Percentiles rank a stretch among this genome's conserved stretches.
Conservation (phyloP, 2,797 vertebrate species). For the Tokudaia tokunoshimensis region DNA sequence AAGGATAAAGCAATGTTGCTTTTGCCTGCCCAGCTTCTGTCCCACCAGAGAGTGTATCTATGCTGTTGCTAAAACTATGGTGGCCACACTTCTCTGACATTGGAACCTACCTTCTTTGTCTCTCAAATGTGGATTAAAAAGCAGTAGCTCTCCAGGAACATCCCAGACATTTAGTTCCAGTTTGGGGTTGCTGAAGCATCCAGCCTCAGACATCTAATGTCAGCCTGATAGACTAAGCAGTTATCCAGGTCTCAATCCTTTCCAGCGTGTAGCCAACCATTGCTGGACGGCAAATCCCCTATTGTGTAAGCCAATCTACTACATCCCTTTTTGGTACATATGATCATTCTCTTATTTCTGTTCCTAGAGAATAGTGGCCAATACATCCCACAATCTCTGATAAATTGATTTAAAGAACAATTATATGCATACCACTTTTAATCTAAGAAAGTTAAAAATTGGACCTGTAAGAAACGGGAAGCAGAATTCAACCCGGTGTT, state of each 20-base stretch:
- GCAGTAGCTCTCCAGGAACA: too few species aligned
- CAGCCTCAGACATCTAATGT: background rate
- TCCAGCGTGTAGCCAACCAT: background rate
- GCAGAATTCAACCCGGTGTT: background rate
- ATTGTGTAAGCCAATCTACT: background rate
- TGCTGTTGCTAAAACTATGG: background rate
- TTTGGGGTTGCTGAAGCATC: too few species aligned
- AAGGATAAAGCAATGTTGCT: background rate
- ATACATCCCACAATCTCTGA: background rate
- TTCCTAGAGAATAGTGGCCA: background rate
- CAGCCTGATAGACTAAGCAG: background rate
- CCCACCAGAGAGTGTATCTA: background rate
- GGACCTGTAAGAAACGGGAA: background rate
- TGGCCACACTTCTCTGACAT: background rate
- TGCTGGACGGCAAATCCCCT: too few species aligned
- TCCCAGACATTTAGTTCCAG: background rate
- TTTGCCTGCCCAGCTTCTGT: background rate
- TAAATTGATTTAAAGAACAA: constrained; percentile 41
- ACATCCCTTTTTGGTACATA: background rate
- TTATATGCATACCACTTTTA: background rate
- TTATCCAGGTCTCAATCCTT: background rate
- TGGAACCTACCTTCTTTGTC: background rate
- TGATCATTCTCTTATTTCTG: background rate
- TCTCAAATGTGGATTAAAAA: background rate
- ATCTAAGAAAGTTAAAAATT: background rate